phyloP scores from a whole-genome alignment of 2,888 invertebrate species.

The Anaspis maculata region DNA sequence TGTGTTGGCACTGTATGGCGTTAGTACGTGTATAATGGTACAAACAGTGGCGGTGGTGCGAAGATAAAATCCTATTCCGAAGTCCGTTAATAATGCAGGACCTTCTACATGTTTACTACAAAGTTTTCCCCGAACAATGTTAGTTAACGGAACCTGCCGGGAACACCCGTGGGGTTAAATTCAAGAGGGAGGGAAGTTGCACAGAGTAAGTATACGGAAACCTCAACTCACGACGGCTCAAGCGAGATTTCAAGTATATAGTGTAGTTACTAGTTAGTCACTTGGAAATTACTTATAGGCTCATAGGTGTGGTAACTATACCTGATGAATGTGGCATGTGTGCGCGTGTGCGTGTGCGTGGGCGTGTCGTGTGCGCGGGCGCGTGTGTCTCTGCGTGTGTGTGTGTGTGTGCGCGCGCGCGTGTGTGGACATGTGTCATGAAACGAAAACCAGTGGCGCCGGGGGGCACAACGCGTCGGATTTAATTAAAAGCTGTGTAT shows the following conservation, averaged over 20 bases:
- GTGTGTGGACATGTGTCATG: no score
- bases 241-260: conserved; percentile 16
- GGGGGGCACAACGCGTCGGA: no score
- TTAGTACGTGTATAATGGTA: no score
- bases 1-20: no score
- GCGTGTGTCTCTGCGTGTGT: neutral
- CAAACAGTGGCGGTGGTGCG: no score
- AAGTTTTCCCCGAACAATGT: conserved; percentile 19
- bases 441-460: no score
- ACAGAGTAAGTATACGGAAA: conserved; percentile 14
- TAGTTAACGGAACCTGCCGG: conserved; percentile 16
- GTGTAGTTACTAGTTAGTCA: conserved; percentile 17
- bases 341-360: no score
- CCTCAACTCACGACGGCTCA: conserved; percentile 16
- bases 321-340: neutral
- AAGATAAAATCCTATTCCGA: conserved; percentile 13
- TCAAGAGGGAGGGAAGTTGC: conserved; percentile 7
- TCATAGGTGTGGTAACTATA: conserved; percentile 14
- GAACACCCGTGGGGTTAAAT: conserved; percentile 18
- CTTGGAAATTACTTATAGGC: conserved; percentile 14
- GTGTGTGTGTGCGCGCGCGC: no score
- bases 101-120: conserved; percentile 21
- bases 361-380: neutral
- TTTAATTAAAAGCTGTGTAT: no score
- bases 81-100: conserved; percentile 19